Evolutionary conservation across 1,140 invertebrate genomes (phyloP).

Genomic region (Paracyclopina nana): DNA sequence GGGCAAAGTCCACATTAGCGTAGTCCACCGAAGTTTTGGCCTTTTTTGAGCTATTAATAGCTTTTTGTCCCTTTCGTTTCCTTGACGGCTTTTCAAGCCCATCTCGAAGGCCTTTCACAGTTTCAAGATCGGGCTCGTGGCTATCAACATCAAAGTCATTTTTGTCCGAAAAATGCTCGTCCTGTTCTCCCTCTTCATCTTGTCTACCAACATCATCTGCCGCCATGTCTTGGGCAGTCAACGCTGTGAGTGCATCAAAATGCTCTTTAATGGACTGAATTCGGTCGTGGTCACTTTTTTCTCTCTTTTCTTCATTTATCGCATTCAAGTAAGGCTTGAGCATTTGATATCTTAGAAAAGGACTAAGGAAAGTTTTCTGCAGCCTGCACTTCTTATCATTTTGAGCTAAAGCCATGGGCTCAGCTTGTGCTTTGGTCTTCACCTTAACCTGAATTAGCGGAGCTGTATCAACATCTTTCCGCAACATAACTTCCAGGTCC

Average conservation of each 20-base stretch:
- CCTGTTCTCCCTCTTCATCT: background rate
- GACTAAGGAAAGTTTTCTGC: background rate
- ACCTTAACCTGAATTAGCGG: too few species aligned
- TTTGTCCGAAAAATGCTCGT: background rate
- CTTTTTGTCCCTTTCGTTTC: background rate
- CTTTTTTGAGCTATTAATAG: background rate
- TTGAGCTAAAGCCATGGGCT: too few species aligned
- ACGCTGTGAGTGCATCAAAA: background rate
- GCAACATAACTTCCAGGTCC: too few species aligned
- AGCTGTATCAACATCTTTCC: too few species aligned
- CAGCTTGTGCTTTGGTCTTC: too few species aligned
- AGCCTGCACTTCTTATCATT: too few species aligned
- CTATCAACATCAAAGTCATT: too few species aligned
- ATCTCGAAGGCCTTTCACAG: too few species aligned
- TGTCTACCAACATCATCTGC: background rate
- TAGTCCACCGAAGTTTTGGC: background rate
- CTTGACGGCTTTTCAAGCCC: too few species aligned
- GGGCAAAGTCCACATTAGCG: background rate
- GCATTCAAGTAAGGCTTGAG: background rate
- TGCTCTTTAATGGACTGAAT: constrained; percentile 10
- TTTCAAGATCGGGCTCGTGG: too few species aligned
- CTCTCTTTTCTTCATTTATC: background rate
- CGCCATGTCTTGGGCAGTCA: background rate
- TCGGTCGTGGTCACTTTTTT: background rate
- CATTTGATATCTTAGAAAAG: background rate